A percentile compares a stretch with the other conserved stretches of the same genome.
Conservation (phyloP, 2,888 invertebrate species). For the Drosophila prostipennis region DNA sequence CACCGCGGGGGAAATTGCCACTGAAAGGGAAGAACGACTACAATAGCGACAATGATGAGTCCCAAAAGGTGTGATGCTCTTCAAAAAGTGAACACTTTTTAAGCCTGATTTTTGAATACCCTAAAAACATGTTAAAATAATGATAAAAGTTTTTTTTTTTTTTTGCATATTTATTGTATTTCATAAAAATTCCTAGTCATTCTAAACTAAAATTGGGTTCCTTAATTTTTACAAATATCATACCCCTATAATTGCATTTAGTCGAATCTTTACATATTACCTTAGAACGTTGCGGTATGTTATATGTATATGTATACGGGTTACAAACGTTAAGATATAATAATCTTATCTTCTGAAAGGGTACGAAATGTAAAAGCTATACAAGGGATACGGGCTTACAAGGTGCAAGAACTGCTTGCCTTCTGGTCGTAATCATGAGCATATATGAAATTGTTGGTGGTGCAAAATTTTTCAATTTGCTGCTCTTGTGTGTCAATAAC, state of each 20-base stretch:
- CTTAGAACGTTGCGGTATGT: not conserved
- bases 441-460: slow-evolving; percentile 30
- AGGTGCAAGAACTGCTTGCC: not conserved
- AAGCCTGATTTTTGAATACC: not conserved
- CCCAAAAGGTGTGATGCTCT: slow-evolving; percentile 61
- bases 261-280: too few species aligned
- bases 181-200: too few species aligned
- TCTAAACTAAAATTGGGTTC: too few species aligned
- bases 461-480: slow-evolving; percentile 78
- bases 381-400: slow-evolving; percentile 4
- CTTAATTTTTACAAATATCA: too few species aligned
- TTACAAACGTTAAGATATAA: not conserved
- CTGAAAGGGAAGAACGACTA: slow-evolving; percentile 20
- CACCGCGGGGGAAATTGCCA: slow-evolving; percentile 57
- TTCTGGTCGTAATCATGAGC: slow-evolving; percentile 14
- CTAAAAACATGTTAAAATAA: not conserved
- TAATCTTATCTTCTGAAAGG: not conserved
- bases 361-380: not conserved
- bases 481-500: slow-evolving; percentile 79
- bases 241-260: too few species aligned
- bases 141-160: too few species aligned
- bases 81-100: slow-evolving; percentile 40
- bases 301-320: not conserved
- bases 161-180: too few species aligned
- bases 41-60: slow-evolving; percentile 35